Conservation (phyloP, 2,797 vertebrate genomes). For the Apogon hyalosoma region DNA sequence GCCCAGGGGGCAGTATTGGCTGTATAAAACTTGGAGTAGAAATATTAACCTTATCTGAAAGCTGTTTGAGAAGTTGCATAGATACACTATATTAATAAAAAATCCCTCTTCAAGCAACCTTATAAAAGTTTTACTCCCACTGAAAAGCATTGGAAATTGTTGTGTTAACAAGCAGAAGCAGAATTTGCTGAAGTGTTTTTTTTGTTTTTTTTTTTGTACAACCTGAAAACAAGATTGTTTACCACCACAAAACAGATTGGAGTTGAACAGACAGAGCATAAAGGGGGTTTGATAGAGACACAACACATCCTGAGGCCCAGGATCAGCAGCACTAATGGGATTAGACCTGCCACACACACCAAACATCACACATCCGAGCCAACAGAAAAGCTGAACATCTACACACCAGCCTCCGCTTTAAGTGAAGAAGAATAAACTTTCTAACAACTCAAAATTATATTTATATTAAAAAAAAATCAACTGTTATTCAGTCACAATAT, state of each 20-base stretch:
- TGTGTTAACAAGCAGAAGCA: conserved; percentile 18
- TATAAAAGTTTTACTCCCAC: conserved; percentile 7
- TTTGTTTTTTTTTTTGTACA: conserved; percentile 17
- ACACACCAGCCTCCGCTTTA: conserved; percentile 20
- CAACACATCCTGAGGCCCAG: conserved; percentile 57
- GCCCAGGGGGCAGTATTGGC: conserved; percentile 34
- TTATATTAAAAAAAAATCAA: not conserved
- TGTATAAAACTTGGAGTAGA: conserved; percentile 12
- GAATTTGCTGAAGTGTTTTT: conserved; percentile 14
- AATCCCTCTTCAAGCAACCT: conserved; percentile 2
- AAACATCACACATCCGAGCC: conserved; percentile 26
- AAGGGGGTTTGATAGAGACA: conserved; percentile 70
- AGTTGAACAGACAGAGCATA: conserved; percentile 44
- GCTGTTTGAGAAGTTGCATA: not conserved
- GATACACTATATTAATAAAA: not conserved
- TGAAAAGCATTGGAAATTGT: conserved; percentile 2
- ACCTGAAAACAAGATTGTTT: conserved; percentile 59
- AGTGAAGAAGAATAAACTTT: conserved; percentile 13
- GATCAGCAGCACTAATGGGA: conserved; percentile 71
- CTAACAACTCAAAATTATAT: conserved; percentile 11
- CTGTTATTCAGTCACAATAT: not conserved
- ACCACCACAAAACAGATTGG: conserved; percentile 38
- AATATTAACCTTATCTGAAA: conserved; percentile 23
- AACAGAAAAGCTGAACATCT: conserved; percentile 1
- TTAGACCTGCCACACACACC: conserved; percentile 59